Evolutionary conservation across 92 coral and sea anemone species (phyloP).

Genomic region (Actinostola sp.): DNA sequence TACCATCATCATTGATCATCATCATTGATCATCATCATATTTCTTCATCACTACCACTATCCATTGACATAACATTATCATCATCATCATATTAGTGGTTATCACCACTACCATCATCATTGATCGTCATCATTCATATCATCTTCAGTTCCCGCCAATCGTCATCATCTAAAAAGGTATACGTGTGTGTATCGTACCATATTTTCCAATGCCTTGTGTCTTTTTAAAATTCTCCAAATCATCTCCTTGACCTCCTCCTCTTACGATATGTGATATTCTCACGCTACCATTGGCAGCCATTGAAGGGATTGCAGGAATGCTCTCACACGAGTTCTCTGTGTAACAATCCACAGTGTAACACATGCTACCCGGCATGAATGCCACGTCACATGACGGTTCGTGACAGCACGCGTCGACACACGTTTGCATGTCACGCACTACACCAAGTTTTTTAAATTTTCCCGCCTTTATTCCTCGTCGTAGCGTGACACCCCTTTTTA

Average conservation of each 20-base stretch:
- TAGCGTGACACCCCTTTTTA: slow-evolving; percentile 88
- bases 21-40: no score
- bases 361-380: slow-evolving; percentile 92
- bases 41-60: no score
- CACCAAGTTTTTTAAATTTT: slow-evolving; percentile 90
- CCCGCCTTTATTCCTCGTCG: slow-evolving; percentile 96
- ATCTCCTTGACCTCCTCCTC: slow-evolving; percentile 97
- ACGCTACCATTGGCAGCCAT: slow-evolving; percentile 84
- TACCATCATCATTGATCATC: no score
- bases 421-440: slow-evolving; percentile 98
- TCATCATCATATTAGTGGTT: no score
- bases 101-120: no score
- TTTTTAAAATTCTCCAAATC: slow-evolving; percentile 89
- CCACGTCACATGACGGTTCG: slow-evolving; percentile 88
- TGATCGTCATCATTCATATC: no score
- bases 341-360: slow-evolving; percentile 90
- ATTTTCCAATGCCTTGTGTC: slow-evolving; percentile 95
- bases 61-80: no score
- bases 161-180: no score
- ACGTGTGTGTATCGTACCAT: slow-evolving; percentile 49
- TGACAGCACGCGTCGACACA: slow-evolving; percentile 99
- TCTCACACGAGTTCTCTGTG: slow-evolving; percentile 77
- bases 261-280: slow-evolving; percentile 92
- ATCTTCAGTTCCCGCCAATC: no score
- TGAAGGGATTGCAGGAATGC: slow-evolving; percentile 90